Evolutionary conservation across 2,888 invertebrate species (phyloP), one percentile per base, ranked within the genome.

Genomic region (Trichogramma dendrolimi): DNA sequence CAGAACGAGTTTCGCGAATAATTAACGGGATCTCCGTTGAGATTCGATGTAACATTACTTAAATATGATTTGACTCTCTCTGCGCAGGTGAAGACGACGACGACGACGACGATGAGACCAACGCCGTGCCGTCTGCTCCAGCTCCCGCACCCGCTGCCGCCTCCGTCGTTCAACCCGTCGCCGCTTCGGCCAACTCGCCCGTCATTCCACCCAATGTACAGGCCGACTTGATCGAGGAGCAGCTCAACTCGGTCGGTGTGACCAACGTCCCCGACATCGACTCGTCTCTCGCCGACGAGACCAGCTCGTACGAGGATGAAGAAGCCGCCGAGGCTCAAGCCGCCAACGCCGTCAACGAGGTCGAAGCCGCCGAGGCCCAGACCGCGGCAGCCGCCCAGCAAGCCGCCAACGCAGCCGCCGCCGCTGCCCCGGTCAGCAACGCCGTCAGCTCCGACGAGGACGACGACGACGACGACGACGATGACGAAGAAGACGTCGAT

Each of bases 11-110:
- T 47, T 47, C 47, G 47, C 47, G 11, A 10, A n/a, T 47, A 27
- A 27, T 27, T 27, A 27, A 27, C 27, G 27, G 27, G 27, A 27
- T 27, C 27, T 27, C 11, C 5, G 11, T 47, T 47, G 47, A 1
- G 47, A n/a, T 10, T 8, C 11, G 1, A 10, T n/a, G 10, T n/a
- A 47, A 7, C 47, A 47, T n/a, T 1, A 2, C 7, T 51, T 10
- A 27, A 52, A 40, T 6, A 52, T 52, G 52, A 5, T 6, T 38
- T n/a, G 10, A 14, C 46, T 55, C 8, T 46, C 3, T n/a, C 10
- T 49, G 65, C 52, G 1, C 63, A 68, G 69, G 67, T 3, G 85
- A 84, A 61, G 85, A 87, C 55, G 88, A 88, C 62, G 85, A 85
- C 55, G 85, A 83, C 52, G 81, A 82, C 55, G 83, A 83, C 7